Conservation (phyloP, 1,140 invertebrate species). For the Tetraneura akinire region DNA sequence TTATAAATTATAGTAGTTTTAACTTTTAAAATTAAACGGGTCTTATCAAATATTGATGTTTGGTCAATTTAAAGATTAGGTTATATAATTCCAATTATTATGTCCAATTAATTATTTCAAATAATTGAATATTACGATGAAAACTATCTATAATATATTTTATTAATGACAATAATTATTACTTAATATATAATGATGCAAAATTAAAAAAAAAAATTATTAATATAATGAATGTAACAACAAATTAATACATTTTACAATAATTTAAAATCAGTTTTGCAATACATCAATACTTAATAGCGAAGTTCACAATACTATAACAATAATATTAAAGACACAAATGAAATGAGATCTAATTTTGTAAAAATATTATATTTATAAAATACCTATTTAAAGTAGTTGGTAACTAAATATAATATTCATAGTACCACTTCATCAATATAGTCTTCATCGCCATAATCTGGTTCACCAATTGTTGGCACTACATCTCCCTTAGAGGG, state of each 20-base stretch:
- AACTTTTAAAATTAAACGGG: neutral
- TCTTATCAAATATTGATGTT: neutral
- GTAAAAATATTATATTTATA: neutral
- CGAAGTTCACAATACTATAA: neutral
- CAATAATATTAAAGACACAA: neutral
- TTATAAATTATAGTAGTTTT: no score
- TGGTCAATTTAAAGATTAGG: no score
- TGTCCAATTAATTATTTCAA: no score
- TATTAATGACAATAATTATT: no score
- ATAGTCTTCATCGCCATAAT: conserved; percentile 42
- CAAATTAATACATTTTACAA: neutral
- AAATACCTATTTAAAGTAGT: conserved; percentile 3
- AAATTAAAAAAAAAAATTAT: neutral
- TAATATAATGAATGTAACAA: neutral
- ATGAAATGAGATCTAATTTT: neutral
- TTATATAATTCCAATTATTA: no score
- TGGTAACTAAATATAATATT: neutral
- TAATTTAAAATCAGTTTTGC: neutral
- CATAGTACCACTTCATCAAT: conserved; percentile 33
- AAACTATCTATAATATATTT: no score
- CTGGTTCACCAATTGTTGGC: conserved; percentile 32
- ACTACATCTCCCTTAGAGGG: conserved; percentile 34
- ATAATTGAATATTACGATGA: no score
- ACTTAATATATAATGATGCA: neutral
- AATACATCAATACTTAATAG: neutral